A percentile compares a stretch with the other conserved stretches of the same genome.
Evolutionary conservation across 2,113 vertebrate genomes (phyloP).

Genomic region (Nanorana parkeri): DNA sequence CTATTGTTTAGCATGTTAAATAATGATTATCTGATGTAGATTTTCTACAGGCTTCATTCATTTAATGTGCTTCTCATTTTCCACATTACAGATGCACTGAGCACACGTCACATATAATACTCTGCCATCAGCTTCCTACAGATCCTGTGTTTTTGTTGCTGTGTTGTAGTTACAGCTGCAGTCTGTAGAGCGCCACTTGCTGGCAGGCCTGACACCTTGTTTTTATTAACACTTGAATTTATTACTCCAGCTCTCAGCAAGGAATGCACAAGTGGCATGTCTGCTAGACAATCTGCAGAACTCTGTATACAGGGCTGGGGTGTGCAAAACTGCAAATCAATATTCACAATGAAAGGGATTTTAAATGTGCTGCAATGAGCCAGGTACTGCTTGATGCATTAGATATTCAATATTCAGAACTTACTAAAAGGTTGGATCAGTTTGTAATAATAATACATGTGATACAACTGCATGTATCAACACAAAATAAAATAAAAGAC

Average conservation of each 20-base stretch:
- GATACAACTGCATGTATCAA: no score
- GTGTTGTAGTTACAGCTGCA: background rate
- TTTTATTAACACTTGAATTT: background rate
- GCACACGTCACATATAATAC: conserved; percentile 30
- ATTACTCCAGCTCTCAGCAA: conserved; percentile 9
- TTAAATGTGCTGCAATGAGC: no score
- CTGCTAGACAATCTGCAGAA: conserved; percentile 47
- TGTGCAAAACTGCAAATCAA: background rate
- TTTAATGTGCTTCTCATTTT: conserved; percentile 4
- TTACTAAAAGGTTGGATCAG: no score
- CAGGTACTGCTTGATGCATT: no score
- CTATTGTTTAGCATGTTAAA: background rate
- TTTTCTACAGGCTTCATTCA: background rate
- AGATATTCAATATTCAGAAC: no score
- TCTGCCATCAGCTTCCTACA: background rate
- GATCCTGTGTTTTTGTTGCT: conserved; percentile 27
- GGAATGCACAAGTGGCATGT: conserved; percentile 44
- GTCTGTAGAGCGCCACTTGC: conserved; percentile 18
- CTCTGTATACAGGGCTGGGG: background rate
- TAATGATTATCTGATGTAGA: conserved; percentile 2
- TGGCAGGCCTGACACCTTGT: conserved; percentile 10
- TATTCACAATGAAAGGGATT: no score
- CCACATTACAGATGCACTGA: conserved; percentile 27
- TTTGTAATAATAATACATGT: no score
- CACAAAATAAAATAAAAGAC: no score